Percentiles rank a stretch among this genome's conserved stretches.
Conservation (phyloP, 2,888 invertebrate species). For the Malthinus flaveolus region DNA sequence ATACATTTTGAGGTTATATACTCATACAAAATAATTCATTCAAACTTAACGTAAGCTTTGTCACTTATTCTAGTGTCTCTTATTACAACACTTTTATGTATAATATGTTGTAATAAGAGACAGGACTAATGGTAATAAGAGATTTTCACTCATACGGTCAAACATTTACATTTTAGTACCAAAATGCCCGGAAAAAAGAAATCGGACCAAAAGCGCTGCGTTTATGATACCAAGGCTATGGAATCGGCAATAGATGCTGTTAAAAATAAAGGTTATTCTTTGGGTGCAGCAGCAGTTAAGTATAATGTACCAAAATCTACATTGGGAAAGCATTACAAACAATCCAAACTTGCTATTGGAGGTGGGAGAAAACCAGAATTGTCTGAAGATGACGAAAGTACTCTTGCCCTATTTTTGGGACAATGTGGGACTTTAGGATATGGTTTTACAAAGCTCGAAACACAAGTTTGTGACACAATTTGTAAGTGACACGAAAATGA, state of each 20-base stretch:
- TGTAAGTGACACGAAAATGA: background rate
- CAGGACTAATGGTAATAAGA: too few species aligned
- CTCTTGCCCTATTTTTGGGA: conserved; percentile 2
- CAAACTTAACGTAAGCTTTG: too few species aligned
- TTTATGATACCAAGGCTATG: too few species aligned
- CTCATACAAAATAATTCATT: too few species aligned
- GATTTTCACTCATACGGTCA: too few species aligned
- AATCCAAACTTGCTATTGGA: background rate
- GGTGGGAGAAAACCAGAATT: conserved; percentile 4
- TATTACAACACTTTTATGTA: too few species aligned
- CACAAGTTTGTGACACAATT: conserved; percentile 3
- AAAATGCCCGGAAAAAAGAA: too few species aligned
- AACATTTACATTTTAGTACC: too few species aligned
- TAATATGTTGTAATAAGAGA: too few species aligned
- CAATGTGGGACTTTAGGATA: conserved; percentile 4
- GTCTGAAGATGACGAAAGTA: background rate
- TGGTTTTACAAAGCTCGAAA: conserved; percentile 5
- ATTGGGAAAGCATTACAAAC: background rate
- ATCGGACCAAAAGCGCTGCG: too few species aligned
- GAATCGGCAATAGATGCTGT: conserved; percentile 1
- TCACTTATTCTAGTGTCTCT: too few species aligned
- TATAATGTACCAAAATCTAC: conserved; percentile 4
- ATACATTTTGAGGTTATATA: too few species aligned
- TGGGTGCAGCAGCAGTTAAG: background rate
- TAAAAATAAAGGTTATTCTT: background rate